phyloP scores from a whole-genome alignment of 2,888 invertebrate genomes.

The Erebia epiphron region DNA sequence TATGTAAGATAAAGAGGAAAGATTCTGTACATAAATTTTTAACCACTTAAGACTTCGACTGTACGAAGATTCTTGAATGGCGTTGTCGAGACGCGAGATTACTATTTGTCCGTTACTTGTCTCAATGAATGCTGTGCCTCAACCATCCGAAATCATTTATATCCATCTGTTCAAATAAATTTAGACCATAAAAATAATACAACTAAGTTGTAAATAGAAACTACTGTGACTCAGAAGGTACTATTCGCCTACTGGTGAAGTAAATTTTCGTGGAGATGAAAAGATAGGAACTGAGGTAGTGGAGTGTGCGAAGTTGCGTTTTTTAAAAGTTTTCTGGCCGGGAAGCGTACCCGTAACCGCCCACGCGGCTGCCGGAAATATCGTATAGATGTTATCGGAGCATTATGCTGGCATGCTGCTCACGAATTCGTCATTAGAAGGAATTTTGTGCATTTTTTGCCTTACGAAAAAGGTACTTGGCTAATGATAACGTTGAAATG shows the following conservation, averaged over 20 bases:
- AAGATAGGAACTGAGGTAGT: slow-evolving; percentile 40
- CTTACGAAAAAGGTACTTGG: slow-evolving; percentile 60
- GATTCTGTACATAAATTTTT: not conserved
- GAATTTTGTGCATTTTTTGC: slow-evolving; percentile 67
- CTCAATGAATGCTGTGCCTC: slow-evolving; percentile 77
- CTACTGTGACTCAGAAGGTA: slow-evolving; percentile 50
- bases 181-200: slow-evolving; percentile 11
- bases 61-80: slow-evolving; percentile 74
- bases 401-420: slow-evolving; percentile 59
- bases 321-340: slow-evolving; percentile 54
- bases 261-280: slow-evolving; percentile 43
- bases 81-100: slow-evolving; percentile 71
- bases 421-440: slow-evolving; percentile 78
- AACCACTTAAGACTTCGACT: slow-evolving; percentile 45
- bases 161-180: slow-evolving; percentile 26
- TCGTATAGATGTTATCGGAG: slow-evolving; percentile 67
- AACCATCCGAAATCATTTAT: slow-evolving; percentile 47
- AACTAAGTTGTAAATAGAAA: slow-evolving; percentile 50
- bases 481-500: slow-evolving; percentile 64
- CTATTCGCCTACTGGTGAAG: slow-evolving; percentile 36
- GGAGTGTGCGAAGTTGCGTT: slow-evolving; percentile 66
- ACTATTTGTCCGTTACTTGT: slow-evolving; percentile 80
- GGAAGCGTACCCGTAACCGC: slow-evolving; percentile 61
- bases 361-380: slow-evolving; percentile 74
- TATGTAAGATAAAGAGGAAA: not conserved